phyloP scores from a whole-genome alignment of 1,140 invertebrate genomes.

The Aphis craccivora region DNA sequence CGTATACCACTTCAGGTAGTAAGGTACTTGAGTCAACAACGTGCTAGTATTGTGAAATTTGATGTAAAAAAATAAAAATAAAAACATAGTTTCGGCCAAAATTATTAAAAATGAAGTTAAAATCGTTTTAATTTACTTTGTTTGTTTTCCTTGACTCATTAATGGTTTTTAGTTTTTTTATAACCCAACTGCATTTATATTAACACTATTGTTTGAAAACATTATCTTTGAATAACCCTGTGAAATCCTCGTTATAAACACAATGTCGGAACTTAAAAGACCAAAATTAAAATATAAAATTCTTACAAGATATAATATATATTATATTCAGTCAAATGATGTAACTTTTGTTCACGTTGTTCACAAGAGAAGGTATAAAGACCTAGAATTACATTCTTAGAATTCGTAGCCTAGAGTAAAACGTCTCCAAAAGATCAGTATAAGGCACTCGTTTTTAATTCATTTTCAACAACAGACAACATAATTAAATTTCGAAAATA shows the following conservation, averaged over 20 bases:
- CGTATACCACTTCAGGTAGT: background rate
- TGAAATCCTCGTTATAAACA: background rate
- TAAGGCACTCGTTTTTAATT: background rate
- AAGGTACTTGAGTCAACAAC: background rate
- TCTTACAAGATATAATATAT: background rate
- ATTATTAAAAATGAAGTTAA: background rate
- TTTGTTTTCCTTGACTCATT: background rate
- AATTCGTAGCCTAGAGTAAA: background rate
- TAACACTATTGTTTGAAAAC: background rate
- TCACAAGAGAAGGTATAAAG: background rate
- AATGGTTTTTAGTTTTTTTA: background rate
- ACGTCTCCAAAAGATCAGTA: background rate
- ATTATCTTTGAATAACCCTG: background rate
- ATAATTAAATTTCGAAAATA: background rate
- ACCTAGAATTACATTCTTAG: background rate
- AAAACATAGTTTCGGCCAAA: background rate
- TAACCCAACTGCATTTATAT: background rate
- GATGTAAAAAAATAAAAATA: background rate
- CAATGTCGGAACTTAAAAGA: background rate
- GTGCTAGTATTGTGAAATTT: background rate
- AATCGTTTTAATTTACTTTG: background rate
- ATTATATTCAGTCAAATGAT: background rate
- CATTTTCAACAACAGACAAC: background rate
- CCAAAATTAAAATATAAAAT: background rate
- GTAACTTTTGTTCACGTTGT: background rate